phyloP scores from a whole-genome alignment of 2,888 invertebrate species.

The Lissocephala sabroskyi region DNA sequence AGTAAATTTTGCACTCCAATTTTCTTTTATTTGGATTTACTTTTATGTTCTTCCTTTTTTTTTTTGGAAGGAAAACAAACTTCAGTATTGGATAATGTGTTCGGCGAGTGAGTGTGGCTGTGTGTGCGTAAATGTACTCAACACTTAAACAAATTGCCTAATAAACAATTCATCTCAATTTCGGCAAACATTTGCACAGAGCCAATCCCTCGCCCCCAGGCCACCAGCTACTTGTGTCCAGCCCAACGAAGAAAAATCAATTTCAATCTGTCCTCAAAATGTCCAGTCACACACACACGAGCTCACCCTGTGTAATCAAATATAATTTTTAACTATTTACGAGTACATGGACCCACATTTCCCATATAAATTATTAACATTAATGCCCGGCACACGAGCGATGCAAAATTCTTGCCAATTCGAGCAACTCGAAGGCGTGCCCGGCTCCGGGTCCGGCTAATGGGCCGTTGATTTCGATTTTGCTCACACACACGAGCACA shows the following conservation, averaged over 20 bases:
- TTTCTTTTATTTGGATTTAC: too few species aligned
- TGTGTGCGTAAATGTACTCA: too few species aligned
- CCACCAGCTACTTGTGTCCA: neutral
- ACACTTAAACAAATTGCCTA: constrained; percentile 56
- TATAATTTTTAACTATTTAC: constrained; percentile 66
- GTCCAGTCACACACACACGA: neutral
- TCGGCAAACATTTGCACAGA: constrained; percentile 21
- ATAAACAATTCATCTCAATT: constrained; percentile 57
- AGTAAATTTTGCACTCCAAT: too few species aligned
- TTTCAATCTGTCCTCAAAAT: constrained; percentile 25
- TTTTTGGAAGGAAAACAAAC: too few species aligned
- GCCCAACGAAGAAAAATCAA: constrained; percentile 38
- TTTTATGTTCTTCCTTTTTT: too few species aligned
- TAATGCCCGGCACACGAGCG: constrained; percentile 48
- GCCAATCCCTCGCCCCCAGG: neutral
- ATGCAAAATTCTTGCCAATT: constrained; percentile 8
- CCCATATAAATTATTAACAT: constrained; percentile 50
- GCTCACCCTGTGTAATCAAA: constrained; percentile 38
- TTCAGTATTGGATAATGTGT: too few species aligned
- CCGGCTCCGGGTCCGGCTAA: constrained; percentile 4
- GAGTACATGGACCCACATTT: constrained; percentile 49
- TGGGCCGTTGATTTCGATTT: constrained; percentile 21
- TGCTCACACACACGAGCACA: too few species aligned
- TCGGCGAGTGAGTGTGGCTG: too few species aligned
- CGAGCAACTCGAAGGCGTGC: constrained; percentile 5